Percentiles rank a stretch among this genome's conserved stretches.
Evolutionary conservation across 2,113 vertebrate species (phyloP).

Genomic region (Ophiodon elongatus): DNA sequence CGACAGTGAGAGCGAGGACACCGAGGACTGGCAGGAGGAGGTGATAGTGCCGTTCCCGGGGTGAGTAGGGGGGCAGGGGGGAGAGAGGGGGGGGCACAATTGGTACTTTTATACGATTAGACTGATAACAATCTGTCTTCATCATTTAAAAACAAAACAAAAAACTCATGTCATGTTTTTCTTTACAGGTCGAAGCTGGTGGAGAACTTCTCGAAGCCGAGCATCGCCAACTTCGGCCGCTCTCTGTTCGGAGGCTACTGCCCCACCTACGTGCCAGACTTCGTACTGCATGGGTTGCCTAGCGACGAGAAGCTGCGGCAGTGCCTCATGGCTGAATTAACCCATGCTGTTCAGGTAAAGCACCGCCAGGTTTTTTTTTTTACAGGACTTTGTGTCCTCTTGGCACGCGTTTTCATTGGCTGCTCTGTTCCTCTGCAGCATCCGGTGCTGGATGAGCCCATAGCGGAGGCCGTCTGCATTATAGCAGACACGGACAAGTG

Average conservation of each 20-base stretch:
- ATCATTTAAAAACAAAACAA: not conserved
- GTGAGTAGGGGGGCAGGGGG: no score
- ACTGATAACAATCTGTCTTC: not conserved
- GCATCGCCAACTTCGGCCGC: constrained; percentile 96
- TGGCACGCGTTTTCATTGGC: not conserved
- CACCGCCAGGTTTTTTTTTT: not conserved
- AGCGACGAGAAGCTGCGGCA: constrained; percentile 94
- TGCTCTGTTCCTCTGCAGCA: constrained; percentile 83
- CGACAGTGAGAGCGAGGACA: constrained; percentile 97
- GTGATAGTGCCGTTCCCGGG: constrained; percentile 94
- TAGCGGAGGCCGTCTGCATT: constrained; percentile 98
- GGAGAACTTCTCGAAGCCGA: constrained; percentile 94
- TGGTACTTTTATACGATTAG: no score
- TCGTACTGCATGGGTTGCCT: constrained; percentile 96
- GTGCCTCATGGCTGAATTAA: constrained; percentile 91
- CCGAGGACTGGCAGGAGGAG: constrained; percentile 96
- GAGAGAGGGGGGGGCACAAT: no score
- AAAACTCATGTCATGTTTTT: not conserved
- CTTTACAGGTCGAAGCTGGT: constrained; percentile 90
- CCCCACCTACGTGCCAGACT: constrained; percentile 96
- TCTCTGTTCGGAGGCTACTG: constrained; percentile 98
- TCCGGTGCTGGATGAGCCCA: constrained; percentile 97
- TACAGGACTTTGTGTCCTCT: not conserved
- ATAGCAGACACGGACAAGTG: constrained; percentile 98
- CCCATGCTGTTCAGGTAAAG: constrained; percentile 96